These are phyloP conservation scores for Drosophila ezoana DNA, from an alignment of 2,888 invertebrate genomes.

Conservation along the genomic window DNA sequence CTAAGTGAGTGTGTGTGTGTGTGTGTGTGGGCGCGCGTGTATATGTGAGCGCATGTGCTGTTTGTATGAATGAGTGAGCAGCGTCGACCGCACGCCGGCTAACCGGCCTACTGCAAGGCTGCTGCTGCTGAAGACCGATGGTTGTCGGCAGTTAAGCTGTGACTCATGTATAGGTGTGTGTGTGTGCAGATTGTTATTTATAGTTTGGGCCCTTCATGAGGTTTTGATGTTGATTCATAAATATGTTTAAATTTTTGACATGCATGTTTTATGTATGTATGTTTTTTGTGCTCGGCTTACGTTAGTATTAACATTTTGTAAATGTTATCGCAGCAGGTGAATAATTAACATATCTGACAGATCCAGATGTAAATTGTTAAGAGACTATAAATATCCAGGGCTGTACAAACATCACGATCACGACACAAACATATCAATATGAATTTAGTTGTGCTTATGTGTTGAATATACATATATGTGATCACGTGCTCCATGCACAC, in stretches of 20 bases:
- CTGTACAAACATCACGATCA: conserved; percentile 33
- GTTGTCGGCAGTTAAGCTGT: conserved; percentile 59
- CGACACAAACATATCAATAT: conserved; percentile 13
- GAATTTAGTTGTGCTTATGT: conserved; percentile 4
- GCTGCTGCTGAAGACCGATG: conserved; percentile 42
- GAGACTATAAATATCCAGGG: conserved; percentile 46
- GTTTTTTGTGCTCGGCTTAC: conserved; percentile 28
- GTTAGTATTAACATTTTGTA: conserved; percentile 65
- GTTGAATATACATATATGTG: conserved; percentile 17
- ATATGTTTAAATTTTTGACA: conserved; percentile 20
- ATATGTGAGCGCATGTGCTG: conserved; percentile 43
- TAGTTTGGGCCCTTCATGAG: conserved; percentile 54
- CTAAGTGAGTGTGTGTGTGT: conserved; percentile 1
- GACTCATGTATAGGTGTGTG: conserved; percentile 57
- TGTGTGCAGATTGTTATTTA: conserved; percentile 53
- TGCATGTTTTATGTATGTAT: conserved; percentile 7
- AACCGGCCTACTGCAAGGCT: conserved; percentile 53
- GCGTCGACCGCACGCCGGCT: conserved; percentile 45
- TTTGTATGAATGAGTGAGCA: conserved; percentile 65
- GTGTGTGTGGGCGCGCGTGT: conserved; percentile 20
- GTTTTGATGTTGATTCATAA: conserved; percentile 42
- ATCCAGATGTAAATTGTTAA: conserved; percentile 40
- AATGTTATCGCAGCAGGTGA: conserved; percentile 67
- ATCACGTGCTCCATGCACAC: conserved; percentile 35
- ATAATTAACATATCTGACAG: conserved; percentile 54